These are phyloP conservation scores for Takifugu ocellatus DNA, from an alignment of 2,797 vertebrate genomes.

Conservation along the genomic window DNA sequence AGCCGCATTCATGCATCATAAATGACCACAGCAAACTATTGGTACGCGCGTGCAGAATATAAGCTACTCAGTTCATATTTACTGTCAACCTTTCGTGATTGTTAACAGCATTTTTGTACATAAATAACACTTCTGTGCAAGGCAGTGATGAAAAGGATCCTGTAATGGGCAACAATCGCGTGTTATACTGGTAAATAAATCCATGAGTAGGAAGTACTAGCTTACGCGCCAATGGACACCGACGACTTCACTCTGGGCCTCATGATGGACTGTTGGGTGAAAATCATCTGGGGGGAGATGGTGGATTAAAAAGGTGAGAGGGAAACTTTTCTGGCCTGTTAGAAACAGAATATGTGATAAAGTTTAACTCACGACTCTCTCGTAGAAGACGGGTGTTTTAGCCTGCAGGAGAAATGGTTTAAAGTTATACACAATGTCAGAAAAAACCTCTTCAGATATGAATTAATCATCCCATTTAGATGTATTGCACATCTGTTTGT, in stretches of 20 bases:
- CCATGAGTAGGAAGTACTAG: not conserved
- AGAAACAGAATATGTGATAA: not conserved
- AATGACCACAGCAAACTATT: no score
- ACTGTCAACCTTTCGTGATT: not conserved
- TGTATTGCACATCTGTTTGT: no score
- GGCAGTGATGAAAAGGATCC: no score
- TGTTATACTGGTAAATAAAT: no score
- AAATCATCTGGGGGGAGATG: conserved; percentile 85
- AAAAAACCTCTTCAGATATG: no score
- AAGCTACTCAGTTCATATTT: not conserved
- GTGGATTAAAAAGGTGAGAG: not conserved
- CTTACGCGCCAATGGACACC: conserved; percentile 93
- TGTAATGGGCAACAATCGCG: no score
- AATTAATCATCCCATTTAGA: no score
- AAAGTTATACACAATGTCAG: not conserved
- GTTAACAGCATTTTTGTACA: no score
- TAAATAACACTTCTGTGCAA: no score
- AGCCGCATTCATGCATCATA: no score
- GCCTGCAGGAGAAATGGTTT: conserved; percentile 74
- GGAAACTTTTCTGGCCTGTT: not conserved
- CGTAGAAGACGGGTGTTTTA: conserved; percentile 82
- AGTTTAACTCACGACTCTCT: conserved; percentile 84
- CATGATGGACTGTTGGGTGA: conserved; percentile 90
- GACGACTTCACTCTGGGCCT: conserved; percentile 97
- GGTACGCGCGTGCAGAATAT: no score